Evolutionary conservation across 2,113 vertebrate species (phyloP), one percentile per base, ranked within the genome.

Genomic region (Rhombomys opimus): DNA sequence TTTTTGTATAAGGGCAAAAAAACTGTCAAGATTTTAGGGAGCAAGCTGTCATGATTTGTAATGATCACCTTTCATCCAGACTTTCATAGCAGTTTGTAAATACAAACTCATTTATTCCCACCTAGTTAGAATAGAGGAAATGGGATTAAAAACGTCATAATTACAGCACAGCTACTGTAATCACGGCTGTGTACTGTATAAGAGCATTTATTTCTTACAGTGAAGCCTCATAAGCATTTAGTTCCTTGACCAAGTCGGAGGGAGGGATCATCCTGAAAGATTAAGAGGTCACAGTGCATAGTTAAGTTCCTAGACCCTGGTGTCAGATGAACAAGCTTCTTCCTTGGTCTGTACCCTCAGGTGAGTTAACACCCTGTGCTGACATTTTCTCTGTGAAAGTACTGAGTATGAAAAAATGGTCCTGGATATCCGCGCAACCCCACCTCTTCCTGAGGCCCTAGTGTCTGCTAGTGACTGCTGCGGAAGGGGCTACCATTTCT

Each of bases 61-160:
- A 22, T 57, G 86, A 32, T 13, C 35, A 93, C 18, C 35, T 92
- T 96, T 85, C 68, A 76, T 30, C 10, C 72, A 87, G 86, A 35
- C 72, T 75, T 32, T 72, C 85, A 85, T 46, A 81, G 14, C 52
- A 87, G 13, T 84, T 72, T 95, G 73, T 78, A 87, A 95, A 82
- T 30, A 84, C 18, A 32, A 96, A 63, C 18, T 92, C 30, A 10
- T 23, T n/a, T 81, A 61, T 81, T 87, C 0, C 59, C 52, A 73
- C 23, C 20, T 3, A 82, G 54, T 93, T 57, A 93, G 25, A 84
- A 95, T 27, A n/a, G 91, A 90, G 35, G 13, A 81, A 96, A 78
- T 35, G 38, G 59, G 46, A 70, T 32, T 57, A 57, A 35, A 72
- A 73, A 41, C 54, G 67, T 70, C 52, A 86, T 57, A 82, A 89